phyloP scores from a whole-genome alignment of 2,797 vertebrate species.

The Saxicola maurus region DNA sequence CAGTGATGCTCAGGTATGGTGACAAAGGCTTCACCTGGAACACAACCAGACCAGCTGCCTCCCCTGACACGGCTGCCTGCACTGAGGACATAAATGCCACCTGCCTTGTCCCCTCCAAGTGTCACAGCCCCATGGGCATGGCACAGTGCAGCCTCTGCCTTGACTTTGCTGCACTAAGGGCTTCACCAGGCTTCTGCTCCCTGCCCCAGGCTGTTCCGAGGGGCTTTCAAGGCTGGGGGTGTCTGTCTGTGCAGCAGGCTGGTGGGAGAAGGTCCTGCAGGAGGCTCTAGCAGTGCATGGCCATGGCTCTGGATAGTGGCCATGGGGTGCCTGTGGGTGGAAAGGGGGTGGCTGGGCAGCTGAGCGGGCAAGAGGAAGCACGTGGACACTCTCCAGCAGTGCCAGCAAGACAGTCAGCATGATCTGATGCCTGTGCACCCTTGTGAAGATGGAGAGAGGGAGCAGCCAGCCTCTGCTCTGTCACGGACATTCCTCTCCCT shows the following conservation, averaged over 20 bases:
- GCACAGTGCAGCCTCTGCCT: background rate
- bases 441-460: background rate
- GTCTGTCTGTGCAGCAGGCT: background rate
- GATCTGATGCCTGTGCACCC: fast-evolving
- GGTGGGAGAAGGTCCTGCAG: fast-evolving
- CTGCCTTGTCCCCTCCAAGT: background rate
- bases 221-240: background rate
- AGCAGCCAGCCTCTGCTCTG: slow-evolving; percentile 50
- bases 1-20: fast-evolving
- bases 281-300: background rate
- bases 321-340: fast-evolving
- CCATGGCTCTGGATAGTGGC: fast-evolving
- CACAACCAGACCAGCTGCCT: background rate
- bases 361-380: background rate
- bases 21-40: background rate
- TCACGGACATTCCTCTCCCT: slow-evolving; percentile 73
- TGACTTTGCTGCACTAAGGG: background rate
- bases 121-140: fast-evolving
- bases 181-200: background rate
- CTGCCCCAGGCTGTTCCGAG: fast-evolving
- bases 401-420: fast-evolving
- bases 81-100: background rate
- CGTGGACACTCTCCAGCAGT: no score
- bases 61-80: fast-evolving
- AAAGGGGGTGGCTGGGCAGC: fast-evolving